Evolutionary conservation across 2,113 vertebrate species (phyloP).

Genomic region (Marmota monax): DNA sequence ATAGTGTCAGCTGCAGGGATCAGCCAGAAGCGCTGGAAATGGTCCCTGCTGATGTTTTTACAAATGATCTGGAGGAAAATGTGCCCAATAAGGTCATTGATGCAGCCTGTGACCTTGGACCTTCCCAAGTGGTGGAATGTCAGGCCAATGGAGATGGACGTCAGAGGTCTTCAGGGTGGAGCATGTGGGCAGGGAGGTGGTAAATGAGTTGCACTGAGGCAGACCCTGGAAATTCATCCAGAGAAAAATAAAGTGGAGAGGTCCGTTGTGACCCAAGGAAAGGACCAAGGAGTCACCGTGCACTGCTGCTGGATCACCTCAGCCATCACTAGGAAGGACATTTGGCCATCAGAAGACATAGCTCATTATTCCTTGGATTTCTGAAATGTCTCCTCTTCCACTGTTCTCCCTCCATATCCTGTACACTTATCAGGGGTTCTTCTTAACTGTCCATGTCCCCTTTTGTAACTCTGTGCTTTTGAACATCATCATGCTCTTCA

Average conservation of each 20-base stretch:
- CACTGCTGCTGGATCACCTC: background rate
- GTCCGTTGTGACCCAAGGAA: background rate
- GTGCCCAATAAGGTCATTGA: background rate
- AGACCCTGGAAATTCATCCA: background rate
- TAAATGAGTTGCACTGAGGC: background rate
- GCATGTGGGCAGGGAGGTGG: background rate
- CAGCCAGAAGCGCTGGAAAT: background rate
- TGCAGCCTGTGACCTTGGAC: background rate
- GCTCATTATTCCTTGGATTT: background rate
- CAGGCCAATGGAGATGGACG: background rate
- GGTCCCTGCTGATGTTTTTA: background rate
- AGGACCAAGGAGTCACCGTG: fast-evolving
- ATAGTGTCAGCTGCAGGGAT: background rate
- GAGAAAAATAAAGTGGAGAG: background rate
- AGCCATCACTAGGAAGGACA: background rate
- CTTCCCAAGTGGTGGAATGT: background rate
- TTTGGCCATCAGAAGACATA: background rate
- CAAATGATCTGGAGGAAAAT: background rate
- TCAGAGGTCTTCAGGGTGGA: background rate
- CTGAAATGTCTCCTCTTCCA: background rate
- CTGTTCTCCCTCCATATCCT: background rate
- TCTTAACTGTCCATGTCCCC: background rate
- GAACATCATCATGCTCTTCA: background rate
- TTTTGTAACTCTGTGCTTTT: background rate
- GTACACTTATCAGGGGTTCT: background rate